Percentiles rank a stretch among this genome's conserved stretches.
These are phyloP conservation scores for Rhadina sibilatrix DNA, from an alignment of 2,113 vertebrate genomes.

Conservation along the genomic window DNA sequence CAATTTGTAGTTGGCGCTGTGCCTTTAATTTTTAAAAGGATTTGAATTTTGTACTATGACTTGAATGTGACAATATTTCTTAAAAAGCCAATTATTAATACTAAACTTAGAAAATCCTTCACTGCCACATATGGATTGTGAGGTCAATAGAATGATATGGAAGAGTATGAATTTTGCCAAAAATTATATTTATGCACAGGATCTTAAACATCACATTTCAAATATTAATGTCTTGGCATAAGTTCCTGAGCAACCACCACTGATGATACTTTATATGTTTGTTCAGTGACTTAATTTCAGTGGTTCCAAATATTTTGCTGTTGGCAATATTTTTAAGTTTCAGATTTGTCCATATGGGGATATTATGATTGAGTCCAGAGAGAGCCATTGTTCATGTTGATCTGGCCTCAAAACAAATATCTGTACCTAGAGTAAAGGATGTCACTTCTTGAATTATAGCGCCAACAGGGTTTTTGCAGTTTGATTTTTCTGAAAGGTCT, in stretches of 20 bases:
- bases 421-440: constrained; percentile 31
- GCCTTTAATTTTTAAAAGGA: neutral
- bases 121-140: neutral
- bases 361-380: neutral
- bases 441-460: constrained; percentile 9
- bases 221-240: constrained; percentile 33
- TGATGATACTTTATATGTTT: constrained; percentile 41
- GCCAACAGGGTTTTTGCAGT: neutral
- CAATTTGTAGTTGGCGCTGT: neutral
- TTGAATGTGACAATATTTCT: neutral
- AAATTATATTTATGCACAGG: neutral
- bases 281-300: constrained; percentile 43
- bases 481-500: constrained; percentile 6
- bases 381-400: constrained; percentile 13
- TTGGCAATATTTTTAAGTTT: constrained; percentile 44
- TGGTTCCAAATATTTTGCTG: constrained; percentile 26
- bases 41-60: neutral
- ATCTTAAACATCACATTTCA: constrained; percentile 10
- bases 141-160: neutral
- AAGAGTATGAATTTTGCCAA: constrained; percentile 18
- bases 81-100: neutral
- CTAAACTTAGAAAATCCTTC: neutral
- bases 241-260: neutral
- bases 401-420: neutral
- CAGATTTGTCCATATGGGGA: neutral